A percentile compares a stretch with the other conserved stretches of the same genome.
Conservation (phyloP, 1,140 invertebrate species). For the Atta colombica region DNA sequence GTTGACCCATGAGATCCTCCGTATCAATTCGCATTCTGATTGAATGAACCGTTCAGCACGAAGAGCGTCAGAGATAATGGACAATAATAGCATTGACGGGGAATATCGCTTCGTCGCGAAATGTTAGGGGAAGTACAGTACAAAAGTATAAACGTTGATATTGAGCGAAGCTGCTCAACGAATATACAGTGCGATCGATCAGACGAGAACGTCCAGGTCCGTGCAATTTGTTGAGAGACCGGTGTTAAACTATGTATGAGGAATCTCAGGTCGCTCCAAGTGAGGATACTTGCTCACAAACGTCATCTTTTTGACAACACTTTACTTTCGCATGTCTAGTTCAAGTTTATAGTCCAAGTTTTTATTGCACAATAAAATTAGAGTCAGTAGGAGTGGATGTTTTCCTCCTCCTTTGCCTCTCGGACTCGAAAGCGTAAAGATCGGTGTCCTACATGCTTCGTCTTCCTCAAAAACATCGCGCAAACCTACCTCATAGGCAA, state of each 20-base stretch:
- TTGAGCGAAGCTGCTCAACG: slow-evolving; percentile 16
- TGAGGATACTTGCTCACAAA: background rate
- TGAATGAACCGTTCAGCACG: slow-evolving; percentile 49
- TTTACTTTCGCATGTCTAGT: slow-evolving; percentile 6
- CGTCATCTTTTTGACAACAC: slow-evolving; percentile 32
- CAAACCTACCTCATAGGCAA: slow-evolving; percentile 57
- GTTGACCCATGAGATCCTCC: slow-evolving; percentile 51
- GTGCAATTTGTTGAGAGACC: slow-evolving; percentile 38
- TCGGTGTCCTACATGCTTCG: slow-evolving; percentile 33
- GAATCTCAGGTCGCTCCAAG: slow-evolving; percentile 28
- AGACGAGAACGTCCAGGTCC: background rate
- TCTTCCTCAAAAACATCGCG: slow-evolving; percentile 64
- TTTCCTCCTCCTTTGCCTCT: background rate
- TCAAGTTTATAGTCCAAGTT: slow-evolving; percentile 3
- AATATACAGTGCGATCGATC: slow-evolving; percentile 28
- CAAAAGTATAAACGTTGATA: slow-evolving; percentile 50
- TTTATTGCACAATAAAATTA: slow-evolving; percentile 34
- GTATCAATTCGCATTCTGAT: slow-evolving; percentile 56
- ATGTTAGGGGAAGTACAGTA: slow-evolving; percentile 48
- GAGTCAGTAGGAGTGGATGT: background rate
- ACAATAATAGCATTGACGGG: slow-evolving; percentile 59
- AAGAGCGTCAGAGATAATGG: slow-evolving; percentile 57
- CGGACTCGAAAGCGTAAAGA: slow-evolving; percentile 9
- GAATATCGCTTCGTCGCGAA: slow-evolving; percentile 10
- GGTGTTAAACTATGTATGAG: slow-evolving; percentile 9